These are phyloP conservation scores for Apus apus DNA, from an alignment of 2,113 vertebrate genomes.

Conservation along the genomic window DNA sequence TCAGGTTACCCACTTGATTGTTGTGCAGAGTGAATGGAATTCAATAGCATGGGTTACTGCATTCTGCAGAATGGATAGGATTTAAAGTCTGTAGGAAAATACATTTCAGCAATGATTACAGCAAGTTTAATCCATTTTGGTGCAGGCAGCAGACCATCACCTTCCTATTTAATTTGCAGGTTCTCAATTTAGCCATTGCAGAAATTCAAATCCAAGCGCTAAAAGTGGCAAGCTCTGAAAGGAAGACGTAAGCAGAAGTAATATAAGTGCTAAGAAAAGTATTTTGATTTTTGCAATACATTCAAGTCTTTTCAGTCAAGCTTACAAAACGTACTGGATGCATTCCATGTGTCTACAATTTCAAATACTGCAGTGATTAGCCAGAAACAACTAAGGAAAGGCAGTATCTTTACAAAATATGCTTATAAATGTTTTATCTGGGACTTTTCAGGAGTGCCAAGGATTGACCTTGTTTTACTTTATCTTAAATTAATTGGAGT, in stretches of 20 bases:
- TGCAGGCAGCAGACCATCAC: background rate
- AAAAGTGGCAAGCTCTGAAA: background rate
- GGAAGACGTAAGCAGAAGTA: background rate
- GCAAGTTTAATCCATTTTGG: constrained; percentile 11
- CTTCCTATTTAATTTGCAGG: constrained; percentile 2
- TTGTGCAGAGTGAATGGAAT: background rate
- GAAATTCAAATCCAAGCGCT: background rate
- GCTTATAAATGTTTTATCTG: background rate
- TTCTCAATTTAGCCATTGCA: background rate
- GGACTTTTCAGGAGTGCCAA: background rate
- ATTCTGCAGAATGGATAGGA: background rate
- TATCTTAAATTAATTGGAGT: background rate
- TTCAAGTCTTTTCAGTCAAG: background rate
- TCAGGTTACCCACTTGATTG: background rate
- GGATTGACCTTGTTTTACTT: background rate
- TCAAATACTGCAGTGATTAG: background rate
- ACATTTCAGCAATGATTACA: background rate
- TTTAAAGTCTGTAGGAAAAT: background rate
- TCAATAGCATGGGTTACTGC: background rate
- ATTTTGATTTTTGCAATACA: background rate
- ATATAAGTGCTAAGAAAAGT: background rate
- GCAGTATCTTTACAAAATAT: background rate
- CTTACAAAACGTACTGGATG: background rate
- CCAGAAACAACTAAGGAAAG: background rate
- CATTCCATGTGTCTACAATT: background rate